Evolutionary conservation across 2,113 vertebrate genomes (phyloP).

Genomic region (Syrrhaptes paradoxus): DNA sequence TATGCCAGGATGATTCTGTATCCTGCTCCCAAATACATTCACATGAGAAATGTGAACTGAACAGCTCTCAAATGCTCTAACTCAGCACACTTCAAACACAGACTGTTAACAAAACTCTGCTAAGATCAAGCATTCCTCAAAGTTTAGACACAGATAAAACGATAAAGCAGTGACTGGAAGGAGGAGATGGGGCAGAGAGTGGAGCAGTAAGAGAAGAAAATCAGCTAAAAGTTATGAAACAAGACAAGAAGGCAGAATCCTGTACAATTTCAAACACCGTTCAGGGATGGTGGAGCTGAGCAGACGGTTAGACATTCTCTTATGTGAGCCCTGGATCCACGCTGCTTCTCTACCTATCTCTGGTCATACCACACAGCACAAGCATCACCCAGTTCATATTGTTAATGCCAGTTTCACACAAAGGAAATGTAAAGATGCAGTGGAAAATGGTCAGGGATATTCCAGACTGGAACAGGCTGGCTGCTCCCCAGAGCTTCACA

Average conservation of each 20-base stretch:
- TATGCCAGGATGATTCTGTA: background rate
- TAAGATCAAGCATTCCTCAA: background rate
- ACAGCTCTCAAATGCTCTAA: background rate
- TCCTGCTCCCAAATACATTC: background rate
- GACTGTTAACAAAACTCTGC: background rate
- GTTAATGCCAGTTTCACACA: background rate
- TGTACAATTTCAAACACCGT: fast-evolving
- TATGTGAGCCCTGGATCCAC: background rate
- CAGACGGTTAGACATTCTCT: background rate
- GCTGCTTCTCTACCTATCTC: background rate
- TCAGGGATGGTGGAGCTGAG: background rate
- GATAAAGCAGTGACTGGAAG: background rate
- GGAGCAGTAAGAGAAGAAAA: fast-evolving
- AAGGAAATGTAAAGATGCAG: background rate
- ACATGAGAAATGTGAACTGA: background rate
- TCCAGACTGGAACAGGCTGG: background rate
- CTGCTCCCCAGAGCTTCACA: background rate
- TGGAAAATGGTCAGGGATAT: background rate
- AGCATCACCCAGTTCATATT: fast-evolving
- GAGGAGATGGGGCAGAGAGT: background rate
- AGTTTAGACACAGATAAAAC: background rate
- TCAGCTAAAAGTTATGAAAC: background rate
- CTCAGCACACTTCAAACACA: background rate
- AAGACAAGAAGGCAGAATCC: background rate
- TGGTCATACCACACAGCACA: background rate